Conservation (phyloP, 2,888 invertebrate genomes). For the Caradrina clavipalpis region DNA sequence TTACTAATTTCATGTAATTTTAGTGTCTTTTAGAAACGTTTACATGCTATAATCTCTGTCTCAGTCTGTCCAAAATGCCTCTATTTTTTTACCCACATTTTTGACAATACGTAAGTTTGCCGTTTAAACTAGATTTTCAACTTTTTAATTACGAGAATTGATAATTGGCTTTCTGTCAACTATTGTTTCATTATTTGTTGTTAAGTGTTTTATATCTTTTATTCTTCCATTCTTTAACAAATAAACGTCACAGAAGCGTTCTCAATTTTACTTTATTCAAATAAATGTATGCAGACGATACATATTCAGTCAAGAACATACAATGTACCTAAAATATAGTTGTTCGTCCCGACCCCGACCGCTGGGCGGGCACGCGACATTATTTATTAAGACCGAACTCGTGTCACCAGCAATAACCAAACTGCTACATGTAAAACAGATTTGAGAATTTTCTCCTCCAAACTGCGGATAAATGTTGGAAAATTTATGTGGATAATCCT, state of each 20-base stretch:
- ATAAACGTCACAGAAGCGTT: not conserved
- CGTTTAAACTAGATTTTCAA: not conserved
- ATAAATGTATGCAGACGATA: conserved; percentile 35
- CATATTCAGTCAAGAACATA: conserved; percentile 39
- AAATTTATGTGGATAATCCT: conserved; percentile 54
- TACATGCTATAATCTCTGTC: too few relatives aligned
- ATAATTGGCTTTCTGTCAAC: not conserved
- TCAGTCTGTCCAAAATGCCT: too few relatives aligned
- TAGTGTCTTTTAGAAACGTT: too few relatives aligned
- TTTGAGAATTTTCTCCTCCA: conserved; percentile 59
- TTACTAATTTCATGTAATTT: not conserved
- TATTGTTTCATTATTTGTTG: too few relatives aligned
- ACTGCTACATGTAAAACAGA: conserved; percentile 66
- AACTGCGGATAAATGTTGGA: conserved; percentile 39
- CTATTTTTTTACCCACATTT: too few relatives aligned
- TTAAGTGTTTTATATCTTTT: too few relatives aligned
- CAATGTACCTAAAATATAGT: conserved; percentile 58
- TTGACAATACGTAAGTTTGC: too few relatives aligned
- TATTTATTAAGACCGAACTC: conserved; percentile 68
- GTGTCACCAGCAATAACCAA: conserved; percentile 66
- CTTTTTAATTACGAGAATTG: not conserved
- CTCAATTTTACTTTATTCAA: conserved; percentile 37
- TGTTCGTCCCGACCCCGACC: conserved; percentile 58
- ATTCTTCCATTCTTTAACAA: too few relatives aligned
- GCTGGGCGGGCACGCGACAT: conserved; percentile 58